Base-by-base conservation (phyloP, 2,888 invertebrate genomes). In the Pammene fasciana region DNA sequence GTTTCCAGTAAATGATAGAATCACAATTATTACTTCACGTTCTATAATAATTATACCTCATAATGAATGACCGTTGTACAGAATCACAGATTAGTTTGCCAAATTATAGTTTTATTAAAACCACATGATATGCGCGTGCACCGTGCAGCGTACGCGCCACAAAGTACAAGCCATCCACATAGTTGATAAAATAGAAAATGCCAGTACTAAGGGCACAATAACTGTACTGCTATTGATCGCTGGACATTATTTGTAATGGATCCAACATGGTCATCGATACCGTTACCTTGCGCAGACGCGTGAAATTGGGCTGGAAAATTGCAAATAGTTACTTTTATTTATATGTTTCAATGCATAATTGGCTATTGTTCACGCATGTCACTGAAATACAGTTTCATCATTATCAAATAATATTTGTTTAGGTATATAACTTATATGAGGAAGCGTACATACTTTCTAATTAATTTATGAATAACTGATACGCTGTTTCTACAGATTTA, bases 261-360 rank as follows among this genome's bases (percentile, higher is more conserved):
- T 82, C 79, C 80, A 57, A 76, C 74, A 74, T 80, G 79, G 83
- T 76, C 80, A 84, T 81, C 75, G 76, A 81, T 77, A 84, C 89
- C 87, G 89, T 89, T 89, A 88, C 75, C 76, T 76, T 80, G 82
- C 80, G 76, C 83, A 83, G 80, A 83, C 81, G 82, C 83, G 82
- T 87, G 83, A 83, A 85, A 86, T 85, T 76, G 76, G 75, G 78
- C 79, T 80, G 82, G 82, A 80, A 81, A 77, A 75, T 72, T 67
- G 78, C 75, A 43, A 68, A 54, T 54, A 46, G 54, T 46, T 56
- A 36, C 5, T 41, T 61, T 26, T 26, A 26, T 26, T 62, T 61
- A 45, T 60, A 61, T 50, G 50, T 62, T 62, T 50, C 62, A 62
- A 62, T 52, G 50, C 50, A 16, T 52, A 61, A 61, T 61, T 61